Conservation (phyloP, 2,113 vertebrate species). For the Hydropotes inermis region DNA sequence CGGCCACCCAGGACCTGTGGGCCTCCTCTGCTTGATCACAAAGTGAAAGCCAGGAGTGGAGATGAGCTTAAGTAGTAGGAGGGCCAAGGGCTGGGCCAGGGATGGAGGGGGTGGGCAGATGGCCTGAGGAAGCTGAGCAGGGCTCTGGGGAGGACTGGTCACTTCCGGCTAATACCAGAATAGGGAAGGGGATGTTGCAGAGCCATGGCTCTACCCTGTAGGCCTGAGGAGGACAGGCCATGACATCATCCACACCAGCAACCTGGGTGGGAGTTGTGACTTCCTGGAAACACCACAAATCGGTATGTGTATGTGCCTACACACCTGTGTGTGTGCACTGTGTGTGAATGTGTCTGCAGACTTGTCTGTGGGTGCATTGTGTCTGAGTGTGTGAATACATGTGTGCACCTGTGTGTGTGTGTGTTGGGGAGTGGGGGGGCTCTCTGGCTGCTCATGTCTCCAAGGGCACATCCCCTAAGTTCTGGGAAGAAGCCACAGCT, state of each 20-base stretch:
- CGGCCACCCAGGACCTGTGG: not conserved
- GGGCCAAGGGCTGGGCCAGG: not conserved
- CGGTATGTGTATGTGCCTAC: not conserved
- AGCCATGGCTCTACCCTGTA: not conserved
- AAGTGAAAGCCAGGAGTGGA: not conserved
- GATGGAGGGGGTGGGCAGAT: not conserved
- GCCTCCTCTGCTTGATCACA: not conserved
- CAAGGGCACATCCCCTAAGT: not conserved
- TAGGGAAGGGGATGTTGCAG: not conserved
- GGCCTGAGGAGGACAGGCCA: not conserved
- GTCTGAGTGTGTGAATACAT: not conserved
- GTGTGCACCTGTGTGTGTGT: not conserved
- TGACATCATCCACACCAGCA: rapidly evolving
- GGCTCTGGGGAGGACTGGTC: not conserved
- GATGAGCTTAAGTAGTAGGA: not conserved
- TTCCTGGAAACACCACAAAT: not conserved
- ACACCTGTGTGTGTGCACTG: not conserved
- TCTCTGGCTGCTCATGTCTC: not conserved
- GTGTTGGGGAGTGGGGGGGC: not conserved
- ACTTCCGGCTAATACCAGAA: not conserved
- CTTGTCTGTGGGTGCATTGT: not conserved
- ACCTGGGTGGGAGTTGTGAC: not conserved
- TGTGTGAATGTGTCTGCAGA: not conserved
- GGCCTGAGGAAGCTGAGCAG: not conserved
- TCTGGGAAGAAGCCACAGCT: not conserved